These are phyloP conservation scores for Biston betularia DNA, from an alignment of 2,888 invertebrate genomes.

Conservation along the genomic window DNA sequence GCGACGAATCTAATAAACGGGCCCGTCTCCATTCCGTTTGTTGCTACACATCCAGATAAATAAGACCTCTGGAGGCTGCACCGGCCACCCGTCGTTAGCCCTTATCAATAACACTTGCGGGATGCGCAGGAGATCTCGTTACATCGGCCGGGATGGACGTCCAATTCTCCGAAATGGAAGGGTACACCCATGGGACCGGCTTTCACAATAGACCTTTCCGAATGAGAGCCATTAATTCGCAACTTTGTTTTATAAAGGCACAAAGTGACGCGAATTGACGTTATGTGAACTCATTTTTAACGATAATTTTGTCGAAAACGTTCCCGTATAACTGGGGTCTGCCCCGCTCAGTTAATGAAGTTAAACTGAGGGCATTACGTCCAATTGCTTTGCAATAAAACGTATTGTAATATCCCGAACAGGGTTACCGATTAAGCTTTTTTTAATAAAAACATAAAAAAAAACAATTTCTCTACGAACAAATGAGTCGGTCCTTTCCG, in stretches of 20 bases:
- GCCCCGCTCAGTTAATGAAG: constrained; percentile 38
- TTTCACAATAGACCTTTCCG: constrained; percentile 81
- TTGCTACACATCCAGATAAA: constrained; percentile 69
- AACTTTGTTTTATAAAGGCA: constrained; percentile 84
- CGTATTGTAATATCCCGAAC: constrained; percentile 44
- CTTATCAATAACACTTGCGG: constrained; percentile 65
- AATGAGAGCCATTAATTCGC: constrained; percentile 84
- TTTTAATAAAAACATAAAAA: constrained; percentile 38
- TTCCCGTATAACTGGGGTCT: constrained; percentile 49
- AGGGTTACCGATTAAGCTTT: constrained; percentile 38
- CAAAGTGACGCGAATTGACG: constrained; percentile 79
- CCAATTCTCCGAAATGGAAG: constrained; percentile 84
- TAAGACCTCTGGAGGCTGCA: constrained; percentile 62
- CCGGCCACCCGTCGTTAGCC: constrained; percentile 58
- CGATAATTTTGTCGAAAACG: constrained; percentile 69
- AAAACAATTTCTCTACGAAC: constrained; percentile 36
- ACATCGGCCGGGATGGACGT: constrained; percentile 72
- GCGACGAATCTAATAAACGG: constrained; percentile 83
- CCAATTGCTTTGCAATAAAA: constrained; percentile 46
- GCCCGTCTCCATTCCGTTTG: constrained; percentile 81
- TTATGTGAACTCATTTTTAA: constrained; percentile 76
- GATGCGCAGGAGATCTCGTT: constrained; percentile 63
- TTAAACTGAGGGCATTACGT: constrained; percentile 42
- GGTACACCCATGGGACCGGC: constrained; percentile 78
- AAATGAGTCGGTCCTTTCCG: constrained; percentile 41